Evolutionary conservation across 2,888 invertebrate species (phyloP).

Genomic region (Nasonovia ribisnigri): DNA sequence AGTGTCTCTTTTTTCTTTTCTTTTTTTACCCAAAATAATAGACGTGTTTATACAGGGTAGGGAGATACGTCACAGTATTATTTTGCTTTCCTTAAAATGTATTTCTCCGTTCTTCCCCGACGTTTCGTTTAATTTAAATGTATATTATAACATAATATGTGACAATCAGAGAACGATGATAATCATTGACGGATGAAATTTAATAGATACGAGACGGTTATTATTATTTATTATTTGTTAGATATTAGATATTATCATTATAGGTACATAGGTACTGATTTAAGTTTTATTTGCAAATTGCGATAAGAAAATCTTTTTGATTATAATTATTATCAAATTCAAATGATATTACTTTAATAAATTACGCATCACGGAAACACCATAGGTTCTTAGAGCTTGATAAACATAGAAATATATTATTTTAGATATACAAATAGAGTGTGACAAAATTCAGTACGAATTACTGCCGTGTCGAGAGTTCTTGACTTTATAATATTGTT

Average conservation of each 20-base stretch:
- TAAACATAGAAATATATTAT: not conserved
- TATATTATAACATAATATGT: not conserved
- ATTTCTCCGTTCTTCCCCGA: not conserved
- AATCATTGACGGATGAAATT: slow-evolving; percentile 8
- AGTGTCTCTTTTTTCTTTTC: not conserved
- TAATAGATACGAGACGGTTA: not conserved
- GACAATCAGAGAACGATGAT: slow-evolving; percentile 55
- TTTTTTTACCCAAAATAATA: not conserved
- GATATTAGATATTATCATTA: not conserved
- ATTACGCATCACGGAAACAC: slow-evolving; percentile 54
- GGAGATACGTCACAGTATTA: slow-evolving; percentile 24
- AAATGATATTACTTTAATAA: not conserved
- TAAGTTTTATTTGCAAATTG: not conserved
- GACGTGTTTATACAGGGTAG: slow-evolving; percentile 54
- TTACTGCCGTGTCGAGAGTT: not conserved
- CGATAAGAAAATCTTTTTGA: not conserved
- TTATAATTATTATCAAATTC: slow-evolving; percentile 4
- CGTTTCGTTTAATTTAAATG: not conserved
- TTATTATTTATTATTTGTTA: not conserved
- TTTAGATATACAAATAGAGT: slow-evolving; percentile 13
- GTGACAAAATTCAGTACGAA: slow-evolving; percentile 15
- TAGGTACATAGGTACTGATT: not conserved
- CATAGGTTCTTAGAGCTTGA: slow-evolving; percentile 54
- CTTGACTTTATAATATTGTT: not conserved
- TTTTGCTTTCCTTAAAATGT: not conserved